Conservation (phyloP, 2,888 invertebrate genomes). For the Meiosimyza platycephala region DNA sequence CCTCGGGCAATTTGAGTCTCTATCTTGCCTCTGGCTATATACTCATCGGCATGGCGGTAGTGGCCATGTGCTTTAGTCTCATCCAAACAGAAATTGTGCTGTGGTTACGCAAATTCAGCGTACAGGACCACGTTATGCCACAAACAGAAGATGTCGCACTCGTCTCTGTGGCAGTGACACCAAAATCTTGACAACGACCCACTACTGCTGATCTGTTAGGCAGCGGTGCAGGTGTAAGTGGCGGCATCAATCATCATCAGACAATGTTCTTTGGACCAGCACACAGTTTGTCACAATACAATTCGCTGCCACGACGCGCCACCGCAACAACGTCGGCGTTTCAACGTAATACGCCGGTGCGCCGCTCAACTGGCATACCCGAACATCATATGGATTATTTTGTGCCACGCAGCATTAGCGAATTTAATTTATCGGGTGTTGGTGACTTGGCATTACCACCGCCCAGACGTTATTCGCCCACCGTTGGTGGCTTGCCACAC, state of each 20-base stretch:
- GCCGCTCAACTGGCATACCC: conserved; percentile 72
- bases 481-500: conserved; percentile 51
- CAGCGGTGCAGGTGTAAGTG: conserved; percentile 51
- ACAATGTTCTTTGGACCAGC: conserved; percentile 67
- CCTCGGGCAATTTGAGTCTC: conserved; percentile 76
- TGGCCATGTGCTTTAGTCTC: conserved; percentile 89
- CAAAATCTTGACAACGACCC: conserved; percentile 72
- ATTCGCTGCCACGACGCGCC: conserved; percentile 70
- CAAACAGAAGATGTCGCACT: conserved; percentile 69
- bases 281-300: conserved; percentile 69
- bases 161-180: conserved; percentile 70
- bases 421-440: conserved; percentile 80
- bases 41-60: conserved; percentile 84
- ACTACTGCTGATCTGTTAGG: conserved; percentile 64
- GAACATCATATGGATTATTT: conserved; percentile 83
- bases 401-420: conserved; percentile 85
- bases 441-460: conserved; percentile 71
- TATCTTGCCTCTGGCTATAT: conserved; percentile 85
- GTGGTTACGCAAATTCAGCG: conserved; percentile 67
- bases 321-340: conserved; percentile 66
- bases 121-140: conserved; percentile 65
- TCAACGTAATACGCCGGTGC: conserved; percentile 74
- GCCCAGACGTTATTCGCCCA: conserved; percentile 66
- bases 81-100: conserved; percentile 80
- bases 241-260: conserved; percentile 58